Evolutionary conservation across 2,888 invertebrate genomes (phyloP), one percentile per base, ranked within the genome.

Genomic region (Parnassius orleans): DNA sequence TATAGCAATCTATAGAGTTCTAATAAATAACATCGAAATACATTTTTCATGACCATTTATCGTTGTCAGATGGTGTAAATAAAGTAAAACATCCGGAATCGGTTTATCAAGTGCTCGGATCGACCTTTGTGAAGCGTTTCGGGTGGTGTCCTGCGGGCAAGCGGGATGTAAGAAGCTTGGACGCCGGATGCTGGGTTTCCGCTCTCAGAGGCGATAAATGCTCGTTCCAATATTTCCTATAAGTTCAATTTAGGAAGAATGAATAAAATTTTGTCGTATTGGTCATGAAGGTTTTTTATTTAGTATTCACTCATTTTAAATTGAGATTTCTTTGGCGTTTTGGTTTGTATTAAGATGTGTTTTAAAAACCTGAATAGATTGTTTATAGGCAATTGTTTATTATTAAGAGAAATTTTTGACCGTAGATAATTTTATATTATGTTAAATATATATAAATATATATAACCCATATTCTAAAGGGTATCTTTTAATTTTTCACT

Each of bases 71-170:
- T 65, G 75, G 71, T 74, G 73, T 71, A 73, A 83, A 83, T 82
- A 79, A 80, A 82, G 82, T 80, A 78, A 77, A 78, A 77, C 76
- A 79, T 82, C 82, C 81, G 79, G 77, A 73, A 76, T 77, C 81
- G 80, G 83, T 83, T 81, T 81, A 83, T 86, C 81, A 81, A 73
- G 77, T 75, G 76, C 72, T 71, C 74, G 76, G 74, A 64, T 58
- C 64, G 70, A 75, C 76, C 76, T 79, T 73, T 82, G 77, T 80
- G 80, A 81, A 80, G 80, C 82, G 81, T 84, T 83, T 83, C 75
- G 74, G 76, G 75, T 68, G 71, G 73, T 81, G 78, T 81, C 80
- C 83, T 79, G 80, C 75, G 81, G 84, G 81, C 69, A 66, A 78
- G 78, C 76, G 71, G 74, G 76, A 65, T 76, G 77, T 77, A 77